Evolutionary conservation across 2,888 invertebrate genomes (phyloP), one percentile per base, ranked within the genome.

Genomic region (Diaperis boleti): DNA sequence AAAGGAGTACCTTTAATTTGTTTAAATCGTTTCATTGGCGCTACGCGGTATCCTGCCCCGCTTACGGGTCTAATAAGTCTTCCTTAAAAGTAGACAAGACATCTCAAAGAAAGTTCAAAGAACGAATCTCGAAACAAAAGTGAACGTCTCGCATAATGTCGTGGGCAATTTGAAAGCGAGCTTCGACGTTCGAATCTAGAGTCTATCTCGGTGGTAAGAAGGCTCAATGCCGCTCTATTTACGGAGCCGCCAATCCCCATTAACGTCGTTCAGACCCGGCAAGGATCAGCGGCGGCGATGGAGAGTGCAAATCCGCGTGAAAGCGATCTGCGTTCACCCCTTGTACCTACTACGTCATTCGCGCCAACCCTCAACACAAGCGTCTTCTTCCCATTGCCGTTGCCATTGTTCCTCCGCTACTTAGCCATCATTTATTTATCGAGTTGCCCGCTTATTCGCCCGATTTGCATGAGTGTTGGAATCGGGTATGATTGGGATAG

Each of bases 161-260:
- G 37, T 39, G 41, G 33, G 61, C 62, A 57, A 62, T 62, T 44
- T 44, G 49, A 45, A 54, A 63, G 41, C 62, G 56, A n/a, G n/a
- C n/a, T n/a, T n/a, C 64, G 64, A 67, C 66, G 66, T 64, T 54
- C 66, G 45, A 56, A 65, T 68, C 63, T 65, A 64, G 68, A 70
- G 69, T 69, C 68, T 70, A 64, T 68, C 69, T 60, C n/a, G n/a
- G n/a, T n/a, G 70, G 69, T 77, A 76, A 77, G 76, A 77, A 78
- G 79, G 80, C 79, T 81, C 79, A 80, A 80, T 80, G 79, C 78
- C 80, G 80, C 79, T 80, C 79, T 81, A 80, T 80, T 81, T 80
- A 78, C 79, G 77, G 78, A 79, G 78, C 78, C 80, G 79, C 79
- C 81, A 79, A 81, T 81, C 80, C 81, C 81, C 79, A 80, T 80